Conservation (phyloP, 1,140 invertebrate species). For the Spodoptera frugiperda region DNA sequence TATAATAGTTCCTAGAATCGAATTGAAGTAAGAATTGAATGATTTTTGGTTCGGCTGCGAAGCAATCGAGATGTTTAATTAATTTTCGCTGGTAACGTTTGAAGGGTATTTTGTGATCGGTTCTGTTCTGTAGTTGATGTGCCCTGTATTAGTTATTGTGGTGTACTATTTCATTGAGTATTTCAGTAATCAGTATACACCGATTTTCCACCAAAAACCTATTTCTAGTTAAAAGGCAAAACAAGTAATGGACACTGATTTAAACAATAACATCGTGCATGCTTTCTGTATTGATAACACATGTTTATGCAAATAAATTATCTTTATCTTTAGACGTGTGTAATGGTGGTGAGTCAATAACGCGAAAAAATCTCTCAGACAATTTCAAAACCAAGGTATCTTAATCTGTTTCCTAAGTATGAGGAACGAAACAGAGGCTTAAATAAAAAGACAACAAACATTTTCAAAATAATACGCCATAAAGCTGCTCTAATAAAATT, state of each 20-base stretch:
- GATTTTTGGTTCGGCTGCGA: background rate
- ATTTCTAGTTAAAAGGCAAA: no score
- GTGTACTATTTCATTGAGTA: background rate
- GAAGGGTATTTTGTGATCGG: conserved; percentile 17
- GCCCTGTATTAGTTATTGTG: background rate
- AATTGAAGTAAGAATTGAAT: background rate
- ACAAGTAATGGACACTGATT: no score
- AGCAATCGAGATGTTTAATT: conserved; percentile 1
- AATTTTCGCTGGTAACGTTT: conserved; percentile 5
- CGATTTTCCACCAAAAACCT: no score
- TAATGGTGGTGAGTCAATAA: no score
- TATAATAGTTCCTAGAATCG: background rate
- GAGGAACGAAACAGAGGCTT: no score
- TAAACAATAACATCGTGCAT: no score
- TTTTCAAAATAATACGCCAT: background rate
- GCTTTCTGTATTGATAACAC: no score
- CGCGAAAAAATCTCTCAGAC: no score
- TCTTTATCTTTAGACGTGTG: no score
- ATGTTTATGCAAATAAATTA: no score
- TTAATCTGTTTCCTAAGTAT: no score
- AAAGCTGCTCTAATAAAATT: background rate
- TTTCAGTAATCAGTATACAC: background rate
- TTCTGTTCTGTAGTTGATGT: background rate
- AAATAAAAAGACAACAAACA: background rate
- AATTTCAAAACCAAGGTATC: no score